Conservation (phyloP, 2,888 invertebrate genomes). For the Orthosia incerta region DNA sequence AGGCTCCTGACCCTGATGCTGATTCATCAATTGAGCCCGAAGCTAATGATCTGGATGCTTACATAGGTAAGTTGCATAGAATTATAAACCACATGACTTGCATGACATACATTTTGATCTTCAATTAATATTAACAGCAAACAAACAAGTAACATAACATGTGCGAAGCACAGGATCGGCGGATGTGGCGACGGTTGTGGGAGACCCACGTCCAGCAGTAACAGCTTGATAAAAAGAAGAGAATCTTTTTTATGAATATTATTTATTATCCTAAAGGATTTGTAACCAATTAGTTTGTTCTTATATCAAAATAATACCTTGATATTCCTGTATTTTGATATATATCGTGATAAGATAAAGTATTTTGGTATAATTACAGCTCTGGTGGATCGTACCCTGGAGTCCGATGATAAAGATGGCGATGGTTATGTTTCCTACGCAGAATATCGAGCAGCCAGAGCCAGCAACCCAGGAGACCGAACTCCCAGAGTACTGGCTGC, state of each 20-base stretch:
- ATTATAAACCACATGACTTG: not conserved
- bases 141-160: too few relatives aligned
- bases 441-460: constrained; percentile 91
- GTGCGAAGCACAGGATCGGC: too few relatives aligned
- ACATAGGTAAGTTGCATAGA: constrained; percentile 75
- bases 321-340: too few relatives aligned
- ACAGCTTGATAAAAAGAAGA: too few relatives aligned
- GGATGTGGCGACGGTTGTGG: too few relatives aligned
- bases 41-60: constrained; percentile 81
- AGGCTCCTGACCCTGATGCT: constrained; percentile 82
- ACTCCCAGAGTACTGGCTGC: constrained; percentile 78
- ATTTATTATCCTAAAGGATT: not conserved
- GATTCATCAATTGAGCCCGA: constrained; percentile 83
- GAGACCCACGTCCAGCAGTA: too few relatives aligned
- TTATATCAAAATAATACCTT: not conserved
- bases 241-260: too few relatives aligned
- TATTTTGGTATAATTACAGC: constrained; percentile 87
- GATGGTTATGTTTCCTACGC: constrained; percentile 97
- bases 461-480: constrained; percentile 72
- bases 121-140: too few relatives aligned
- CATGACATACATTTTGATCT: not conserved
- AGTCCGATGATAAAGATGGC: constrained; percentile 95
- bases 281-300: not conserved
- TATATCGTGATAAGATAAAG: not conserved
- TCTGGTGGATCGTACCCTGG: constrained; percentile 95